Conservation (phyloP, 1,140 invertebrate genomes). For the Drosophila quadrilineata region DNA sequence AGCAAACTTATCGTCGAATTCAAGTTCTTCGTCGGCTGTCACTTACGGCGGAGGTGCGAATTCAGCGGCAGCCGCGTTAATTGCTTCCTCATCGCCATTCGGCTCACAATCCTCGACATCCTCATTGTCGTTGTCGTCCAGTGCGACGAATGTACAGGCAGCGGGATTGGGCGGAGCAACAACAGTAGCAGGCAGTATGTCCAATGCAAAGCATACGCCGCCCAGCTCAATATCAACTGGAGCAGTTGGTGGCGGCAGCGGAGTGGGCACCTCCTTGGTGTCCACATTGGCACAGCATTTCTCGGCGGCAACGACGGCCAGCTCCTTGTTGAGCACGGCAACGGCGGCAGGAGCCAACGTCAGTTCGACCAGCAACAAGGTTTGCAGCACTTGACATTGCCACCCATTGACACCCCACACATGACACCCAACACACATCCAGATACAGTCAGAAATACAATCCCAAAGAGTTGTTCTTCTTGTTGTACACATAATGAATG, state of each 20-base stretch:
- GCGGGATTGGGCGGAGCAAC: slow-evolving; percentile 24
- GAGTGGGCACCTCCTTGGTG: slow-evolving; percentile 46
- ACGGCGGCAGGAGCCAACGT: slow-evolving; percentile 29
- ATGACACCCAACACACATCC: slow-evolving; percentile 6
- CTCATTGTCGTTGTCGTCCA: slow-evolving; percentile 58
- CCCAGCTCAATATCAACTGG: slow-evolving; percentile 1
- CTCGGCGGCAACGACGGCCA: slow-evolving; percentile 55
- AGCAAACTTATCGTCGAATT: slow-evolving; percentile 50
- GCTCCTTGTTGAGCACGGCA: slow-evolving; percentile 38
- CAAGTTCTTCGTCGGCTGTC: slow-evolving; percentile 49
- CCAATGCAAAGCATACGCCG: slow-evolving; percentile 5
- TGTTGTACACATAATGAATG: slow-evolving; percentile 32
- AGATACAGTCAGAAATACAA: slow-evolving; percentile 18
- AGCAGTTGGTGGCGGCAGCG: background rate
- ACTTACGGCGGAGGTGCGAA: slow-evolving; percentile 65
- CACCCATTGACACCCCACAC: slow-evolving; percentile 9
- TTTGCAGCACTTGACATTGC: slow-evolving; percentile 52
- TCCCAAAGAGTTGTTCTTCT: too few relatives aligned
- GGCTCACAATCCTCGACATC: slow-evolving; percentile 65
- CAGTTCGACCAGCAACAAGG: slow-evolving; percentile 65
- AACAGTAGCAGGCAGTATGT: background rate
- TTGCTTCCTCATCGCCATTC: slow-evolving; percentile 58
- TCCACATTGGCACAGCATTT: slow-evolving; percentile 77
- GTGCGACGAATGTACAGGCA: slow-evolving; percentile 39
- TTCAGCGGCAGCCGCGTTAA: slow-evolving; percentile 59